These are phyloP conservation scores for Rhopalosiphum nymphaeae DNA, from an alignment of 2,888 invertebrate genomes.

Conservation along the genomic window DNA sequence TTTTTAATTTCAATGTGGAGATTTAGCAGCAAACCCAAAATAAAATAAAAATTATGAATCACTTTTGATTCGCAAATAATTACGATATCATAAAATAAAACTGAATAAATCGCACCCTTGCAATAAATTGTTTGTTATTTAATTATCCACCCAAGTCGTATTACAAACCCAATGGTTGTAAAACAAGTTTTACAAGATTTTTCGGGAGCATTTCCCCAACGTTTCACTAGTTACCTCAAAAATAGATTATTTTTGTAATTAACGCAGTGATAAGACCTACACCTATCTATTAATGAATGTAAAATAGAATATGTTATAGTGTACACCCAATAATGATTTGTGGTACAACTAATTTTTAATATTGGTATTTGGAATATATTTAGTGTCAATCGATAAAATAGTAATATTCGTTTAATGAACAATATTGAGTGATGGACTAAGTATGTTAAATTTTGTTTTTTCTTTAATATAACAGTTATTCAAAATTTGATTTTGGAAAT, in stretches of 20 bases:
- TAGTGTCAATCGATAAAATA: not conserved
- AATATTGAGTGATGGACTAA: not conserved
- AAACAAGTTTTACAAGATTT: not conserved
- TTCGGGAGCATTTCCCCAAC: not conserved
- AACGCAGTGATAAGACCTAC: not conserved
- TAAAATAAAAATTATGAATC: not conserved
- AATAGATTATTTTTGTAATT: not conserved
- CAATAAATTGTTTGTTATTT: not conserved
- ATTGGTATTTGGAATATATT: not conserved
- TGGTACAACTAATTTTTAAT: not conserved
- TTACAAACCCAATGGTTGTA: not conserved
- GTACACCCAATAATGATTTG: not conserved
- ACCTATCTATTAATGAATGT: not conserved
- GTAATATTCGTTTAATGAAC: not conserved
- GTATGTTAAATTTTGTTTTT: not conserved
- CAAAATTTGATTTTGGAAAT: not conserved
- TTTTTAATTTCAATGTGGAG: rapidly evolving
- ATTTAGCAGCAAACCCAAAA: not conserved
- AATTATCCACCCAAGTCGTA: not conserved
- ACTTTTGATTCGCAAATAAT: not conserved
- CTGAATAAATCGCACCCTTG: not conserved
- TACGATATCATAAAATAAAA: not conserved
- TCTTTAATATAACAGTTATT: not conserved
- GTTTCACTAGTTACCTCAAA: not conserved
- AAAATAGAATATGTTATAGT: not conserved